Evolutionary conservation across 1,140 invertebrate species (phyloP).

Genomic region (Trissolcus basalis): DNA sequence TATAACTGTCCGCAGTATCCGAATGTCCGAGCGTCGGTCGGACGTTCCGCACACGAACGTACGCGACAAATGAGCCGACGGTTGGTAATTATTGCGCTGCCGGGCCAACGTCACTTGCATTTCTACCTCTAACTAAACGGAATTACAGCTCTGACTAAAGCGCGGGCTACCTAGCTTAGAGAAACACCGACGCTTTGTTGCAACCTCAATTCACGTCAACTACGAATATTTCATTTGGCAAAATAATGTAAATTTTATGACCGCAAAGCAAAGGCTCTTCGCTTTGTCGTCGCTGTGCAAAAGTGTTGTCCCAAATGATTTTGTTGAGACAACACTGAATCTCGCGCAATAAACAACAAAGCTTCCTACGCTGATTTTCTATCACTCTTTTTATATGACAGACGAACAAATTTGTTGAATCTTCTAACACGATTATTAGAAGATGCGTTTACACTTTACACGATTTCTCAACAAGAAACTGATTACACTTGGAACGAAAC

Average conservation of each 20-base stretch:
- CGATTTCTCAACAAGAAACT: too few relatives aligned
- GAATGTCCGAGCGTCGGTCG: conserved; percentile 30
- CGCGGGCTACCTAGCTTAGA: conserved; percentile 38
- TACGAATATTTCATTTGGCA: conserved; percentile 51
- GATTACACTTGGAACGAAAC: too few relatives aligned
- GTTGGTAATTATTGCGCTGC: conserved; percentile 50
- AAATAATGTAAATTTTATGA: conserved; percentile 48
- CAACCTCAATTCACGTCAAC: conserved; percentile 56
- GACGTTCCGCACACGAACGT: conserved; percentile 37
- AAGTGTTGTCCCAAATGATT: conserved; percentile 52
- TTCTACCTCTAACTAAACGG: conserved; percentile 52
- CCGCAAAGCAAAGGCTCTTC: conserved; percentile 11
- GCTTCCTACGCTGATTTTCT: background rate
- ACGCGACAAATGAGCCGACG: conserved; percentile 57
- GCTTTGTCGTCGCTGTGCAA: conserved; percentile 26
- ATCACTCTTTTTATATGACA: too few relatives aligned
- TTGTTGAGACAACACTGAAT: conserved; percentile 34
- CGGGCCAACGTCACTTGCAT: conserved; percentile 53
- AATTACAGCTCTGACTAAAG: conserved; percentile 50
- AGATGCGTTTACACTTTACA: too few relatives aligned
- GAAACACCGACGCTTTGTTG: conserved; percentile 46
- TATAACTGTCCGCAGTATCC: conserved; percentile 31
- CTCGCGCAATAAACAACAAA: conserved; percentile 6
- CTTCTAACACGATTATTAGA: too few relatives aligned
- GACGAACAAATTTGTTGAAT: too few relatives aligned